A percentile compares a stretch with the other conserved stretches of the same genome.
phyloP scores from a whole-genome alignment of 2,113 vertebrate species.

The Larimichthys crocea region DNA sequence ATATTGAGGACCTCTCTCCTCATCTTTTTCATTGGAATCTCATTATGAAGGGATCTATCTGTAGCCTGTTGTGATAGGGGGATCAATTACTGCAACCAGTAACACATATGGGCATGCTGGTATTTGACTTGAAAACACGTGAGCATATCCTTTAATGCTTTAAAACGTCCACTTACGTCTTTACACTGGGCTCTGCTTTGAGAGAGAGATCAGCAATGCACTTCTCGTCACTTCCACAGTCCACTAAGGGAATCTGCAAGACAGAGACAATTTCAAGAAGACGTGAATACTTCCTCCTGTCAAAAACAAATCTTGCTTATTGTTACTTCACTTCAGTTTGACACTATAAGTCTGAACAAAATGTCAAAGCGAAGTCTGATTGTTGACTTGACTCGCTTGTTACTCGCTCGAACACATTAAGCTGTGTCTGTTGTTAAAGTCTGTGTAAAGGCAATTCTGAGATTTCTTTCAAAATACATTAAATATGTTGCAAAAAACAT shows the following conservation, averaged over 20 bases:
- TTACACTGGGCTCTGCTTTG: slow-evolving; percentile 81
- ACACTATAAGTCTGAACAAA: too few species aligned
- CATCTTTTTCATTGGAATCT: not conserved
- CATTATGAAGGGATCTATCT: not conserved
- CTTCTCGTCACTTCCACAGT: slow-evolving; percentile 91
- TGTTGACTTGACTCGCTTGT: too few species aligned
- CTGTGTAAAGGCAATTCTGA: too few species aligned
- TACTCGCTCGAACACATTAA: too few species aligned
- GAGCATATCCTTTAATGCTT: not conserved
- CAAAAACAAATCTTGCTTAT: not conserved
- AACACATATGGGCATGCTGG: not conserved
- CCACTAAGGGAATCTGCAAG: slow-evolving; percentile 92
- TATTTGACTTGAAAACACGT: not conserved
- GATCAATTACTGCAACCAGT: not conserved
- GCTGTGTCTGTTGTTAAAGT: too few species aligned
- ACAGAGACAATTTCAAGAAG: slow-evolving; percentile 11
- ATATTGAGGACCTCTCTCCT: not conserved
- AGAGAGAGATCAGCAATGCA: slow-evolving; percentile 92
- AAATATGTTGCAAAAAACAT: too few species aligned
- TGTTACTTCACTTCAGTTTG: not conserved
- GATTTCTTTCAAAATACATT: too few species aligned
- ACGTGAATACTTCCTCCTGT: not conserved
- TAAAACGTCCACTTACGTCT: slow-evolving; percentile 61
- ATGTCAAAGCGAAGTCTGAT: too few species aligned
- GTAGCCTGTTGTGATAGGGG: too few species aligned